A percentile compares a stretch with the other conserved stretches of the same genome.
These are phyloP conservation scores for Melanotus villosus DNA, from an alignment of 2,888 invertebrate genomes.

Conservation along the genomic window DNA sequence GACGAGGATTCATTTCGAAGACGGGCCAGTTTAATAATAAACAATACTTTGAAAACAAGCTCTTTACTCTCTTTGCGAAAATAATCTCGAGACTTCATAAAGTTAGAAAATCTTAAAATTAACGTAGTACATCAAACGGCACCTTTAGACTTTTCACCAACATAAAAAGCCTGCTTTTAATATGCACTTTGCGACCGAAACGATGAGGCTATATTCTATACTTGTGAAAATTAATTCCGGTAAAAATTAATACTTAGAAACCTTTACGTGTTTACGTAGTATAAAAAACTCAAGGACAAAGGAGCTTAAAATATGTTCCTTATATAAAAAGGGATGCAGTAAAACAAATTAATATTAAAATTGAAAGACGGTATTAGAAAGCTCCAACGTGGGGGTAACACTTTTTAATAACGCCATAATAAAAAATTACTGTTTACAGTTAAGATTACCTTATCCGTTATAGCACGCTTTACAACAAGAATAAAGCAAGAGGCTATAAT, in stretches of 20 bases:
- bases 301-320: background rate
- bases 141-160: background rate
- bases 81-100: background rate
- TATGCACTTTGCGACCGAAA: no score
- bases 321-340: background rate
- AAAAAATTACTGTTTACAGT: slow-evolving; percentile 10
- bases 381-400: background rate
- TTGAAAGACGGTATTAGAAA: background rate
- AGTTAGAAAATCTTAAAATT: background rate
- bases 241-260: no score
- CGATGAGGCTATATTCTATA: no score
- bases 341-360: background rate
- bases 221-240: no score
- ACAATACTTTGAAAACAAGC: background rate
- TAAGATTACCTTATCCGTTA: slow-evolving; percentile 18
- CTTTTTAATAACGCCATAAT: slow-evolving; percentile 14
- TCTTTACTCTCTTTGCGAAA: background rate
- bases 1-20: background rate
- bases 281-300: background rate
- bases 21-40: background rate
- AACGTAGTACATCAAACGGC: background rate
- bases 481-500: slow-evolving; percentile 8
- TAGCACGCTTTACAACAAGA: slow-evolving; percentile 1
- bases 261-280: no score
- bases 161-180: background rate